Evolutionary conservation across 2,888 invertebrate genomes (phyloP), one percentile per base, ranked within the genome.

Genomic region (Acanthosepion pharaonis): DNA sequence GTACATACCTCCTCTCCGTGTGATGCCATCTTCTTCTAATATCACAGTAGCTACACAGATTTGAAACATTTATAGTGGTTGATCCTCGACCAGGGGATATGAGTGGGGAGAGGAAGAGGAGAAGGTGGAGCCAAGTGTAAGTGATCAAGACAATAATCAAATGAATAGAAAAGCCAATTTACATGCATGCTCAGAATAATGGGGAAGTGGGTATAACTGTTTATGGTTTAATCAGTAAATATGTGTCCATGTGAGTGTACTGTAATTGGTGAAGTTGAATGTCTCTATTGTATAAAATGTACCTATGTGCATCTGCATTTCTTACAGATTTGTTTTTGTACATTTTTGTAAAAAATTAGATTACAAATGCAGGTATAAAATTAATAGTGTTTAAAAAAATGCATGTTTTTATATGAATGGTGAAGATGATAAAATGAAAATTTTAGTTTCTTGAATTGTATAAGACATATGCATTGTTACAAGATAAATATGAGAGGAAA

Each of bases 1-100:
- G n/a, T 78, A 78, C 78, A 33, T 78, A 78, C 78, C 78, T 78
- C 78, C 78, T 78, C 78, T 78, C 78, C 9, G 78, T 78, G 78
- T 11, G 78, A 78, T 78, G 78, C 78, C 78, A 78, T 78, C 78
- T 78, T 78, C n/a, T n/a, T 78, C 15, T 33, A 78, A n/a, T 78
- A 78, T 78, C 78, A 78, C 78, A 78, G 78, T 33, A 78, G 78
- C 78, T 78, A 78, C 78, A 64, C 78, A 78, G 78, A 78, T 78
- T 78, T 78, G 78, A 78, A 78, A 78, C n/a, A 78, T 78, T 78
- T 78, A 78, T 78, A 78, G 78, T n/a, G 78, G 78, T 78, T 78
- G 78, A 78, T 78, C 78, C 78, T 78, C 78, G 78, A 78, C 78
- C 78, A 78, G n/a, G 78, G n/a, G 78, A 78, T 78, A 78, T 78